A percentile compares a stretch with the other conserved stretches of the same genome.
phyloP scores from a whole-genome alignment of 2,888 invertebrate species.

The Perithous albicinctus region DNA sequence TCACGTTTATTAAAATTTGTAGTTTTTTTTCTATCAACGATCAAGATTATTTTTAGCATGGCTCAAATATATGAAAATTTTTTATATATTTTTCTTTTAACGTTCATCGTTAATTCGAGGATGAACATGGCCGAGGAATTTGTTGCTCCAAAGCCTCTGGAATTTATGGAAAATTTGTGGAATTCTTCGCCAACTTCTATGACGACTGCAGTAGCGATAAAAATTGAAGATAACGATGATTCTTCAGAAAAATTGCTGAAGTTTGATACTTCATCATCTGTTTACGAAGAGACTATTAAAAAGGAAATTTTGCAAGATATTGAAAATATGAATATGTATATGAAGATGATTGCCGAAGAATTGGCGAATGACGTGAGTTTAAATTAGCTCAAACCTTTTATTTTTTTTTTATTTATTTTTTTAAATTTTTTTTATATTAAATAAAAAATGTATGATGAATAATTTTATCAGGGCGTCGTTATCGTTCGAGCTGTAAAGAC shows the following conservation, averaged over 20 bases:
- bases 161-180: background rate
- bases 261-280: no score
- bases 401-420: no score
- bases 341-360: constrained; percentile 39
- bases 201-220: constrained; percentile 31
- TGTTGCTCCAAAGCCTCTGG: background rate
- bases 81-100: background rate
- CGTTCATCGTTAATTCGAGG: background rate
- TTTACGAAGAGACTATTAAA: background rate
- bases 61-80: background rate
- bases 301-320: constrained; percentile 29
- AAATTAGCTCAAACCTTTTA: no score
- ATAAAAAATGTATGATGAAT: background rate
- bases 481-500: constrained; percentile 21
- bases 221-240: no score
- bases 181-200: background rate
- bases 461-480: constrained; percentile 33
- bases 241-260: no score
- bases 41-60: background rate
- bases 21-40: background rate
- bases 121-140: background rate
- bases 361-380: constrained; percentile 35
- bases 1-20: background rate
- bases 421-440: background rate
- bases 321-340: constrained; percentile 13